Conservation (phyloP, 2,113 vertebrate species). For the Indicator indicator region DNA sequence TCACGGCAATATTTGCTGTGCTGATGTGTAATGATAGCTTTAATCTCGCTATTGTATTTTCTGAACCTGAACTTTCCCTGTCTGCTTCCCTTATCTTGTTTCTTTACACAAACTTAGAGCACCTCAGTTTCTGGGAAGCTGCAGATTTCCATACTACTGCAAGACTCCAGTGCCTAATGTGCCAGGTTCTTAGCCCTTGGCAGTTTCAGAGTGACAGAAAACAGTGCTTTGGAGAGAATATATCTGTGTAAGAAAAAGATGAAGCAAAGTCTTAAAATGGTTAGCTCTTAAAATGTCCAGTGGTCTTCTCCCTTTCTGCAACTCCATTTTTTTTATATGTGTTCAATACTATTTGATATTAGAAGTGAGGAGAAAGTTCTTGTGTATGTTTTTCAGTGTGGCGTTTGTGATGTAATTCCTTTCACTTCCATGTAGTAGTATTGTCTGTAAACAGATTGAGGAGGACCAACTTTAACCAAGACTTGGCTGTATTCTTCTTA, state of each 20-base stretch:
- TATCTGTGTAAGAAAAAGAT: background rate
- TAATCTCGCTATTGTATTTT: background rate
- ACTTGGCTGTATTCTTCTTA: constrained; percentile 68
- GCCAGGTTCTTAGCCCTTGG: background rate
- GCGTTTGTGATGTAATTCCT: background rate
- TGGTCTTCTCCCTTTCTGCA: background rate
- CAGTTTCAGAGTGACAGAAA: background rate
- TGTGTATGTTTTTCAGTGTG: background rate
- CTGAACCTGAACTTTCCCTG: background rate
- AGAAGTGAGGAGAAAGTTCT: background rate
- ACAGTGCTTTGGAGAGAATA: background rate
- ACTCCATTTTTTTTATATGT: background rate
- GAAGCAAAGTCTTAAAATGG: background rate
- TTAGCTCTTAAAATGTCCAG: background rate
- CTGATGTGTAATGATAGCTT: background rate
- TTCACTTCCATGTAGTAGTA: background rate
- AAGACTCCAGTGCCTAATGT: background rate
- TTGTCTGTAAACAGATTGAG: background rate
- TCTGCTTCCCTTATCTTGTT: background rate
- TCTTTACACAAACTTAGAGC: background rate
- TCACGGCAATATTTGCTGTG: background rate
- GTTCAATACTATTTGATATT: background rate
- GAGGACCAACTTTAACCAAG: constrained; percentile 33
- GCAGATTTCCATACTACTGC: background rate
- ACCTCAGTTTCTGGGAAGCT: background rate